These are phyloP conservation scores for Tachycineta bicolor DNA, from an alignment of 2,113 vertebrate genomes.

Conservation along the genomic window DNA sequence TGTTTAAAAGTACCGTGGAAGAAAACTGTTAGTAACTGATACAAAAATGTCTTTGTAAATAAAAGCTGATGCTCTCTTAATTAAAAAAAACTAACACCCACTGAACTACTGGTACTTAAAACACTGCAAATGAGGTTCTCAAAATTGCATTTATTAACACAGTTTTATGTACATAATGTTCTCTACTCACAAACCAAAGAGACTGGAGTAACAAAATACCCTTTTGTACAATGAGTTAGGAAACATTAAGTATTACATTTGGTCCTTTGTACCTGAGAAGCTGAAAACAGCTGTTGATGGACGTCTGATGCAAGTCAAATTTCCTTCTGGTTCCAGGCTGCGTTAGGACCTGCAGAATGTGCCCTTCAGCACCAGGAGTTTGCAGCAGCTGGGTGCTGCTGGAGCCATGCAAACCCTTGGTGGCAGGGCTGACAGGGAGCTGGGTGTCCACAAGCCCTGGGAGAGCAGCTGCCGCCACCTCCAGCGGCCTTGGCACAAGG, in stretches of 20 bases:
- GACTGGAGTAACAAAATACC: conserved; percentile 70
- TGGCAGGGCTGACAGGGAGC: background rate
- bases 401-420: background rate
- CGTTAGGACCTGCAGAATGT: background rate
- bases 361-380: background rate
- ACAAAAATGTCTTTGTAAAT: background rate
- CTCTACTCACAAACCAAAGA: conserved; percentile 62
- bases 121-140: conserved; percentile 43
- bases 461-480: background rate
- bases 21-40: background rate
- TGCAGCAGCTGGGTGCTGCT: background rate
- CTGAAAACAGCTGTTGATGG: conserved; percentile 68
- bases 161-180: conserved; percentile 66
- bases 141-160: conserved; percentile 76
- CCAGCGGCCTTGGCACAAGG: background rate
- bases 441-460: background rate
- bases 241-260: conserved; percentile 69
- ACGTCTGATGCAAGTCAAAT: conserved; percentile 35
- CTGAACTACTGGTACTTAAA: conserved; percentile 29
- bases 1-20: background rate
- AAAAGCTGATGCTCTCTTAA: background rate
- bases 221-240: conserved; percentile 69
- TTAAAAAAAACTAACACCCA: background rate
- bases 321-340: conserved; percentile 40
- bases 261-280: conserved; percentile 82